These are phyloP conservation scores for Uloborus plumipes DNA, from an alignment of 2,888 invertebrate species.

Conservation along the genomic window DNA sequence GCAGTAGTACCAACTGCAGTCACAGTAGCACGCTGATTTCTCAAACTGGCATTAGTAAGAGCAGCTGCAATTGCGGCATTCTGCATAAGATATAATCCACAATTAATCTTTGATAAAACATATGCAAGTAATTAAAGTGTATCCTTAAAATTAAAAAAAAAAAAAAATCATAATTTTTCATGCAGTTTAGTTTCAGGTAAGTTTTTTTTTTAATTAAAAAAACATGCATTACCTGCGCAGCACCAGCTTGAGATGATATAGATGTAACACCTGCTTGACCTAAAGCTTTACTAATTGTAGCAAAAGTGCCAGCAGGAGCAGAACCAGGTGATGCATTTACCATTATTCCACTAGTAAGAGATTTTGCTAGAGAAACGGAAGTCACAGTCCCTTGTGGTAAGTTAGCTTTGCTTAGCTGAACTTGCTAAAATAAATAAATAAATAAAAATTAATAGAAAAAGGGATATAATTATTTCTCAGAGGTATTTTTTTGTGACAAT, in stretches of 20 bases:
- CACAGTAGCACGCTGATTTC: constrained; percentile 48
- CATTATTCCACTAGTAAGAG: constrained; percentile 62
- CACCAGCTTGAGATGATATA: constrained; percentile 34
- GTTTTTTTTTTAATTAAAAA: not conserved
- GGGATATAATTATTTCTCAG: no score
- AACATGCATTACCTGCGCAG: constrained; percentile 46
- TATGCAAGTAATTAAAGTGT: no score
- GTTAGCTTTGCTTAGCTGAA: constrained; percentile 43
- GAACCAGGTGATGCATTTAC: constrained; percentile 62
- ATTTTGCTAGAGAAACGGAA: constrained; percentile 52
- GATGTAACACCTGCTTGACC: constrained; percentile 49
- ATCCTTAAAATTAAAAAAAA: no score
- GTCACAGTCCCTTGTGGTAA: constrained; percentile 41
- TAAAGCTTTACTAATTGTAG: constrained; percentile 55
- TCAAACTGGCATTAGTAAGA: constrained; percentile 36
- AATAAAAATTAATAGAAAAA: no score
- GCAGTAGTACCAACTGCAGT: constrained; percentile 36
- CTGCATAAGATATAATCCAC: constrained; percentile 4
- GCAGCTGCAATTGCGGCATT: constrained; percentile 62
- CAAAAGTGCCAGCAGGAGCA: constrained; percentile 55
- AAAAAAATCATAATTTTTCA: no score
- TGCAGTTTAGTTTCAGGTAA: not conserved
- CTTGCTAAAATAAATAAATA: constrained; percentile 18
- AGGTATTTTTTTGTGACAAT: no score
- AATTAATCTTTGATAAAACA: no score